Evolutionary conservation across 1,140 invertebrate genomes (phyloP), one percentile per base, ranked within the genome.

Genomic region (Wiebesia pumilae): DNA sequence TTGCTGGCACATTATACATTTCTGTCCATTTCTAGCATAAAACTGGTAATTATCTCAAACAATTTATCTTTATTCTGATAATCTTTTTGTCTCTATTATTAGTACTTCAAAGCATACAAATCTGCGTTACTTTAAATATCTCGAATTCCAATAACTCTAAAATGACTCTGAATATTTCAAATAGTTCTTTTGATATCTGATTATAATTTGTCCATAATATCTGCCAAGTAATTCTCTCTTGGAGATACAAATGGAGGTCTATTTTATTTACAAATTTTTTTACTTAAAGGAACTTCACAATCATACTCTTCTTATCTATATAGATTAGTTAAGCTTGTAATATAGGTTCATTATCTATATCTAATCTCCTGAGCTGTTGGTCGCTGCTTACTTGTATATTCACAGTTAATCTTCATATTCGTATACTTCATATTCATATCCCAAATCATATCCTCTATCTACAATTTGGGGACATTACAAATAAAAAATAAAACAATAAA

Each of bases 321-420:
- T 43, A 43, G 71, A 75, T 75, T 38, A 75, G 40, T 10, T n/a
- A 43, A 75, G 71, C 27, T n/a, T n/a, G 10, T 75, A 38, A 75
- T 4, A 38, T n/a, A 12, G 71, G 24, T 43, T 75, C 71, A 43
- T 75, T 75, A 75, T 75, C 71, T 75, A n/a, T n/a, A 75, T 75
- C 38, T 38, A 43, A 6, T 75, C 6, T 19, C 21, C 10, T 75
- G 24, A 38, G 38, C 19, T 75, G 40, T 75, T 40, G 43, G 24
- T 43, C 40, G 71, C 38, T 75, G 38, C 71, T 43, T 75, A 38
- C 43, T 40, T 75, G 19, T 43, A 3, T 75, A 75, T 43, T 75
- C 27, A 24, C 10, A 27, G 71, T 24, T 75, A 43, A 43, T 38
- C 30, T 75, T 43, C 40, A 43, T 75, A 43, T 43, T 38, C 19